Conservation (phyloP, 2,888 invertebrate species). For the Diplolepis rosae region DNA sequence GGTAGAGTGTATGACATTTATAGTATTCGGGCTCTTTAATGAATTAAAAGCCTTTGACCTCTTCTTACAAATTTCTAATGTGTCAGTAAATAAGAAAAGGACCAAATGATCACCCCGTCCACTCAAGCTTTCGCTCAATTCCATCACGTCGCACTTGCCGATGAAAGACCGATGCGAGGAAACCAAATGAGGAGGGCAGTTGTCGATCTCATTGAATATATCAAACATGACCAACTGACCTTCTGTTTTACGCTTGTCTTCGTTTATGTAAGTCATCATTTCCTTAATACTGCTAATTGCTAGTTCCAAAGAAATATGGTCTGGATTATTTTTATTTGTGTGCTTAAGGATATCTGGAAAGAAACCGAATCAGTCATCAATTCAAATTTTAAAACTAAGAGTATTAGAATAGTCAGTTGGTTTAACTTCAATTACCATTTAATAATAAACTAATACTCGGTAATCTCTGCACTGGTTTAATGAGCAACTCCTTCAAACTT, state of each 20-base stretch:
- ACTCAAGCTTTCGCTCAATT: slow-evolving; percentile 88
- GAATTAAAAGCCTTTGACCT: slow-evolving; percentile 85
- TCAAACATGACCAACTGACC: slow-evolving; percentile 97
- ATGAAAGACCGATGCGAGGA: slow-evolving; percentile 95
- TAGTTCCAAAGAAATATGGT: slow-evolving; percentile 87
- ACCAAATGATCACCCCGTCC: slow-evolving; percentile 91
- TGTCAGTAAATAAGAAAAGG: slow-evolving; percentile 95
- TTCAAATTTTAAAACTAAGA: not conserved
- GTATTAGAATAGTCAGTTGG: too few relatives aligned
- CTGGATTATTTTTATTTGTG: slow-evolving; percentile 91
- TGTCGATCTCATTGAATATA: slow-evolving; percentile 98
- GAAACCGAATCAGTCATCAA: not conserved
- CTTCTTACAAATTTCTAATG: slow-evolving; percentile 92
- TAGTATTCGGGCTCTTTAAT: slow-evolving; percentile 81
- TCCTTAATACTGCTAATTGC: slow-evolving; percentile 92
- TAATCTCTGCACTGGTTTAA: slow-evolving; percentile 97
- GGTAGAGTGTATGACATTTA: slow-evolving; percentile 77
- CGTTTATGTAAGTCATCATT: slow-evolving; percentile 97
- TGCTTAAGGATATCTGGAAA: slow-evolving; percentile 91
- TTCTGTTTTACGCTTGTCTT: slow-evolving; percentile 97
- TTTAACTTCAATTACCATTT: slow-evolving; percentile 80
- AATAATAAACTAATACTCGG: slow-evolving; percentile 96
- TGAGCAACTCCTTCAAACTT: slow-evolving; percentile 95
- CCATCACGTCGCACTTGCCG: slow-evolving; percentile 90
- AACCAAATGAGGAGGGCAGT: slow-evolving; percentile 94